Evolutionary conservation across 2,113 vertebrate genomes (phyloP).

Genomic region (Sigmodon hispidus): DNA sequence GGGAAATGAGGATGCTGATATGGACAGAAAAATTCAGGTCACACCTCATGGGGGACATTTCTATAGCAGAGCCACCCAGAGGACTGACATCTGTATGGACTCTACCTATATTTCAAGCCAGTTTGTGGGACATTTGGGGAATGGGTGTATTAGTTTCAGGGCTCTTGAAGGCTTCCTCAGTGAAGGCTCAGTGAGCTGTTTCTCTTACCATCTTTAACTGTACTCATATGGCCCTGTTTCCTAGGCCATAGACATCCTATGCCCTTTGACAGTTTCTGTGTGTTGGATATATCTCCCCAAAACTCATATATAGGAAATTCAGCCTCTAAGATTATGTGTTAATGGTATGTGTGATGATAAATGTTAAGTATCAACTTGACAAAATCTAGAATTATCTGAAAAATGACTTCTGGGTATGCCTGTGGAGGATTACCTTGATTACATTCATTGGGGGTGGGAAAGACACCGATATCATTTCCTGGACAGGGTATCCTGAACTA

Average conservation of each 20-base stretch:
- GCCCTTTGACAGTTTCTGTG: not conserved
- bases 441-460: not conserved
- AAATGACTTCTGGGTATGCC: not conserved
- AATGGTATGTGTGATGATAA: no score
- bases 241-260: accelerated
- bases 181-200: not conserved
- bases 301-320: not conserved
- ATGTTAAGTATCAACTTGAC: not conserved
- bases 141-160: not conserved
- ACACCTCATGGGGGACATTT: not conserved
- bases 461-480: not conserved
- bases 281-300: not conserved
- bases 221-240: not conserved
- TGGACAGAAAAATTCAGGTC: not conserved
- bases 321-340: no score
- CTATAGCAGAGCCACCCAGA: not conserved
- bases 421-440: not conserved
- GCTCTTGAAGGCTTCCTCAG: not conserved
- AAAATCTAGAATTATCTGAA: not conserved
- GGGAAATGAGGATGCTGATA: not conserved
- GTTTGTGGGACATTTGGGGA: not conserved
- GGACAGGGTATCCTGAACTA: no score
- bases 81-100: no score
- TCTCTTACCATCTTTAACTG: not conserved
- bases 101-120: not conserved